Base-by-base conservation (phyloP, 2,888 invertebrate genomes). In the Aphidoletes aphidimyza region DNA sequence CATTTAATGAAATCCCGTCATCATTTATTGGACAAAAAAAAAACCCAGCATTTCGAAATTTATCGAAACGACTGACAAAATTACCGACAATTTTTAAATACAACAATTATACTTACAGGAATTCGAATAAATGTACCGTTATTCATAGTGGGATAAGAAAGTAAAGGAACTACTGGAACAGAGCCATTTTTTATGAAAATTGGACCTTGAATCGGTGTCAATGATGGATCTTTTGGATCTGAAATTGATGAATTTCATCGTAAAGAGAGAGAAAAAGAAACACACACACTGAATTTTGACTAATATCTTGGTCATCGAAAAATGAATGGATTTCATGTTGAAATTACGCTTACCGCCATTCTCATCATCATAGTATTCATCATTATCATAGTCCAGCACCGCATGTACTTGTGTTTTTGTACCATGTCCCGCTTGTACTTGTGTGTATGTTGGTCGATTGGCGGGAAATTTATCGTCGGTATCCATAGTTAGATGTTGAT, bases 51-150 rank as follows among this genome's bases (percentile, higher is more conserved):
- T 42, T 42, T 6, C 42, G 6, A 42, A 42, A 11, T 42, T 6
- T 11, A 6, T 42, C 42, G 42, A 42, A 11, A 42, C 11, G n/a
- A 42, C 42, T 42, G 6, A 42, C 42, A 42, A 42, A n/a, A n/a
- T n/a, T n/a, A n/a, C n/a, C n/a, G n/a, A n/a, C n/a, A n/a, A n/a
- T n/a, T n/a, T n/a, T n/a, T n/a, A n/a, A n/a, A n/a, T n/a, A n/a
- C n/a, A n/a, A n/a, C n/a, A n/a, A n/a, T n/a, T n/a, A 34, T 86
- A 93, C 95, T 95, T 91, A 96, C 96, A 91, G 96, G 96, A 91
- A 96, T 96, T 91, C 96, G 96, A 87, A 96, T 94, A 89, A 95
- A 94, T 83, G 95, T 93, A 86, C 96, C 96, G 90, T 96, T 96
- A 90, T 95, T 95, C 88, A 95, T 91, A 87, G 95, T 94, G 84